Base-by-base conservation (phyloP, 2,113 vertebrate genomes). In the Bufo gargarizans region DNA sequence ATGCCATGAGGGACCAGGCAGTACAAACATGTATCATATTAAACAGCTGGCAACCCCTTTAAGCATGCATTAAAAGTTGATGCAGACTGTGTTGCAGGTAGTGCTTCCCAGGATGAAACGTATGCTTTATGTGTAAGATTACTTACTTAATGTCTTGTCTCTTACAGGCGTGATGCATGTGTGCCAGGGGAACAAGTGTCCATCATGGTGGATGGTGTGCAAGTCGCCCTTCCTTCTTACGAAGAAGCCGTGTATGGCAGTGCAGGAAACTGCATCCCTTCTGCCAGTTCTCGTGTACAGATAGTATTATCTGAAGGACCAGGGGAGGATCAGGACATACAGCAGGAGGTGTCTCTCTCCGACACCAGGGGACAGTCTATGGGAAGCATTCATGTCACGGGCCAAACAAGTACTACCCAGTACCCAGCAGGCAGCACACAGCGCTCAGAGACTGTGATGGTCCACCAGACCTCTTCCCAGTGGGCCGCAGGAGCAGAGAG, bases 161-260 rank as follows among this genome's bases (percentile, higher is more conserved):
- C 33, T 65, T 69, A 10, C 91, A 99, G 98, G 90, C 97, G 98
- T 92, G 98, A 99, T 91, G 97, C 97, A 91, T 97, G 96, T 2
- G 95, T 98, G 43, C 97, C 97, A 6, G 97, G 98, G 55, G 97
- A 99, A 93, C 94, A 96, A 33, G 94, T 96, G 65, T 99, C 98
- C 90, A 96, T 99, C 90, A 94, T 98, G 94, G 98, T 99, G 88
- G 99, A 99, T 90, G 99, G 99, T 8, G 97, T 99, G 81, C 99
- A 98, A 89, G 99, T 99, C 82, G 93, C 97, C 0, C 93, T 99
- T 50, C 99, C 99, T 0, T 99, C 99, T 0, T 99, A 99, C 0
- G 99, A 99, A 92, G 99, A 99, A 93, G 99, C 99, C 0, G 98
- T 99, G 17, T 99, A 99, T 1, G 98, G 98, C 91, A 97, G 95